Conservation (phyloP, 2,888 invertebrate genomes). For the Lepidochitona cinerea region DNA sequence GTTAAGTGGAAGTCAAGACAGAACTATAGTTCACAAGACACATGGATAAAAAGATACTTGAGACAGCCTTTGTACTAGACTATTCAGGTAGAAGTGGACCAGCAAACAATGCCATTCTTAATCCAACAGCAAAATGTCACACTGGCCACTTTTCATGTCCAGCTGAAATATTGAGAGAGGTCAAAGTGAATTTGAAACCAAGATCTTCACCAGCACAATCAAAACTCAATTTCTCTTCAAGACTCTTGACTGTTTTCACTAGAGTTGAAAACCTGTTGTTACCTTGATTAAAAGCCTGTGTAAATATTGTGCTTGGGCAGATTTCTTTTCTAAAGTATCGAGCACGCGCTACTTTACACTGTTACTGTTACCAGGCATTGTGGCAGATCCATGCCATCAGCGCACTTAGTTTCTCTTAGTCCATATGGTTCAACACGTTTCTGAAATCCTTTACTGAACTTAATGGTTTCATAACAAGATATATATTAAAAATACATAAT, state of each 20-base stretch:
- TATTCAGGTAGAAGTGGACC: background rate
- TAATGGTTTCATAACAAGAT: no score
- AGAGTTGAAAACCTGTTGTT: slow-evolving; percentile 1
- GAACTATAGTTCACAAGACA: background rate
- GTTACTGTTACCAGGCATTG: background rate
- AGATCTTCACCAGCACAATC: background rate
- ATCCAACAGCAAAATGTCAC: no score
- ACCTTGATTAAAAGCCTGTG: background rate
- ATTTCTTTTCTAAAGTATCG: background rate
- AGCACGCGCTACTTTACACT: background rate
- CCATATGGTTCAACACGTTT: background rate
- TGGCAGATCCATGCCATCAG: background rate
- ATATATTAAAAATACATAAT: no score
- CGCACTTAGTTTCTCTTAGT: background rate
- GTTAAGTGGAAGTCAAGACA: background rate
- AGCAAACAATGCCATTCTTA: no score
- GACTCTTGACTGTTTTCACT: background rate
- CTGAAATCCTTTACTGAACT: background rate
- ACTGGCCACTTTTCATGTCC: background rate
- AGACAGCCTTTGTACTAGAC: background rate
- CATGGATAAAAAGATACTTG: background rate
- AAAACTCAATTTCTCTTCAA: background rate
- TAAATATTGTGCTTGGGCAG: background rate
- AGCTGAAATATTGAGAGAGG: background rate
- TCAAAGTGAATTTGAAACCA: background rate